Conservation (phyloP, 1,140 invertebrate genomes). For the Anastrepha obliqua region DNA sequence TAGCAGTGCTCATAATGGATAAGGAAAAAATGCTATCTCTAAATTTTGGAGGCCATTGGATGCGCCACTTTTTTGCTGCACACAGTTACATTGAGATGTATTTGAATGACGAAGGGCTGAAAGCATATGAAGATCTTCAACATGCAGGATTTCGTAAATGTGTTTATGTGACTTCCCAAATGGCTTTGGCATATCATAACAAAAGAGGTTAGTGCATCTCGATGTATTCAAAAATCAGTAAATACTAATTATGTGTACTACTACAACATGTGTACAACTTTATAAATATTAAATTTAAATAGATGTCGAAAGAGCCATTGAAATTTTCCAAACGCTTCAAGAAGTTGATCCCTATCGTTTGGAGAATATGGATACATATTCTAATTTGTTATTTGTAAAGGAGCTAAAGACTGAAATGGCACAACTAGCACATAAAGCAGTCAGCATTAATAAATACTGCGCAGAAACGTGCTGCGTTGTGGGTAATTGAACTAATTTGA, state of each 20-base stretch:
- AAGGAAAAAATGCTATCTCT: slow-evolving; percentile 82
- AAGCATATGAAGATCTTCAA: slow-evolving; percentile 86
- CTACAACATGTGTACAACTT: too few relatives aligned
- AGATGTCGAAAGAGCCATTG: slow-evolving; percentile 94
- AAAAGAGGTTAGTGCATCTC: slow-evolving; percentile 82
- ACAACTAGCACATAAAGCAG: slow-evolving; percentile 93
- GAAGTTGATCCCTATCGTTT: slow-evolving; percentile 92
- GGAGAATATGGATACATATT: slow-evolving; percentile 97
- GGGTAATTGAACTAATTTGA: slow-evolving; percentile 77
- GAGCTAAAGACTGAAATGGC: slow-evolving; percentile 95
- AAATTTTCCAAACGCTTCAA: slow-evolving; percentile 87
- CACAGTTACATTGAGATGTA: slow-evolving; percentile 94
- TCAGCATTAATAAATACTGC: slow-evolving; percentile 96
- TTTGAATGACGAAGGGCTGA: slow-evolving; percentile 91
- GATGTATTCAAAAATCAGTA: too few relatives aligned
- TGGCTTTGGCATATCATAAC: slow-evolving; percentile 94
- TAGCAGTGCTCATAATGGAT: slow-evolving; percentile 90
- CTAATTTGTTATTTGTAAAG: slow-evolving; percentile 96
- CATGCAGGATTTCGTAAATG: slow-evolving; percentile 89
- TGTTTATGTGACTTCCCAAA: slow-evolving; percentile 93
- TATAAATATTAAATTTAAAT: slow-evolving; percentile 66
- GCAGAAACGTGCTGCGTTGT: slow-evolving; percentile 99
- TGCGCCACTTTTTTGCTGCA: slow-evolving; percentile 93
- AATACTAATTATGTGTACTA: background rate
- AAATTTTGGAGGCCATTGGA: slow-evolving; percentile 92